These are phyloP conservation scores for Plecturocebus donacophilus DNA, from an alignment of 2,113 vertebrate genomes.

Conservation along the genomic window DNA sequence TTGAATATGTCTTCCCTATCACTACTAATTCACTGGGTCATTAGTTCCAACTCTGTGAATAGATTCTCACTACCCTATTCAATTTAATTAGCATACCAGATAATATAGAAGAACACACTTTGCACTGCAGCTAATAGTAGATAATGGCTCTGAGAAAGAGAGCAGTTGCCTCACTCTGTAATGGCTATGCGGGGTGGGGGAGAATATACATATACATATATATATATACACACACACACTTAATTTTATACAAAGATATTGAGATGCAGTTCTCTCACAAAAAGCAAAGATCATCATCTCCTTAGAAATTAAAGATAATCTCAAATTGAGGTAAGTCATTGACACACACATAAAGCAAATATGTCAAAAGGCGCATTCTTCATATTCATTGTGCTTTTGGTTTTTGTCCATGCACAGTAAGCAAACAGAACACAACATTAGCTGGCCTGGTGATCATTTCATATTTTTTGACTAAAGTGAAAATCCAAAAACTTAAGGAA, in stretches of 20 bases:
- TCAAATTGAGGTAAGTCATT: background rate
- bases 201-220: no score
- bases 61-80: constrained; percentile 59
- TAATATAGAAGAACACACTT: constrained; percentile 60
- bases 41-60: constrained; percentile 69
- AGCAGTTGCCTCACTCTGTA: background rate
- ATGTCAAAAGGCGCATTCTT: background rate
- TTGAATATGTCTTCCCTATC: constrained; percentile 56
- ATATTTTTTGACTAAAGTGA: background rate
- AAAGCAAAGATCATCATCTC: background rate
- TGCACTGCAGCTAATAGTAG: constrained; percentile 32
- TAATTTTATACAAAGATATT: background rate
- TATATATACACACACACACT: no score
- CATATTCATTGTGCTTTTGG: constrained; percentile 35
- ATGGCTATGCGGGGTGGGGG: background rate
- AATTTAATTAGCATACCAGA: constrained; percentile 68
- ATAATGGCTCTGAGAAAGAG: constrained; percentile 49
- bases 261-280: background rate
- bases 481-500: constrained; percentile 52
- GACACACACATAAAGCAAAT: background rate
- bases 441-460: background rate
- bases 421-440: background rate
- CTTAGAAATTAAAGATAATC: background rate
- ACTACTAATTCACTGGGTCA: constrained; percentile 63
- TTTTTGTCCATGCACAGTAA: constrained; percentile 10